A percentile compares a stretch with the other conserved stretches of the same genome.
Conservation (phyloP, 2,888 invertebrate genomes). For the Caenorhabditis doughertyi region DNA sequence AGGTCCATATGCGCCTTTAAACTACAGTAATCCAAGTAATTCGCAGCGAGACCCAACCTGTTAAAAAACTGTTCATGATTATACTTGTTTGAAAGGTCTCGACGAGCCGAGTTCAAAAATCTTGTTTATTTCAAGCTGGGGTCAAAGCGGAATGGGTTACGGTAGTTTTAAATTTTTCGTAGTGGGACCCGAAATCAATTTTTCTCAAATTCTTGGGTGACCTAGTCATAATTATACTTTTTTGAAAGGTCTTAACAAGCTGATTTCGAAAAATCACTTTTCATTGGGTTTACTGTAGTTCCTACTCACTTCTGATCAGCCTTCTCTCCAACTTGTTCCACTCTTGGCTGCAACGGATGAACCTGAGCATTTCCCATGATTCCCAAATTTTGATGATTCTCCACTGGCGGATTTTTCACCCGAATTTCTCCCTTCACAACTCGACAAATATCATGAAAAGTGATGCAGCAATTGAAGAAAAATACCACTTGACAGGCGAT, state of each 20-base stretch:
- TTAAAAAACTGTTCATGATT: too few relatives aligned
- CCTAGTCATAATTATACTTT: background rate
- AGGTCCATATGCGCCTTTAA: too few relatives aligned
- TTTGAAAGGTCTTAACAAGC: background rate
- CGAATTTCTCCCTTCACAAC: background rate
- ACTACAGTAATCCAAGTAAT: too few relatives aligned
- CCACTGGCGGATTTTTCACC: background rate
- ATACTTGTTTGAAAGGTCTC: too few relatives aligned
- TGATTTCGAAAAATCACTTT: background rate
- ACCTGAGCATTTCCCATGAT: background rate
- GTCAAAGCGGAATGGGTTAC: too few relatives aligned
- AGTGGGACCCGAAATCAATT: too few relatives aligned
- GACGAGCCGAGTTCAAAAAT: too few relatives aligned
- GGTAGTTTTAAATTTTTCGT: too few relatives aligned
- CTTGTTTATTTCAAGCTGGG: too few relatives aligned
- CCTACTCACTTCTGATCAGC: background rate
- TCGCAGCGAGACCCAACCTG: too few relatives aligned
- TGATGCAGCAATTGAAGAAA: background rate
- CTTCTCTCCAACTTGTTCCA: background rate
- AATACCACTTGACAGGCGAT: background rate
- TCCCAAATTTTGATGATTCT: background rate
- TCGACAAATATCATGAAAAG: background rate
- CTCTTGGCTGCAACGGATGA: background rate
- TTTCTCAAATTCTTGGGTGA: too few relatives aligned
- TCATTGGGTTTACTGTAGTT: background rate